Evolutionary conservation across 1,140 invertebrate genomes (phyloP), one percentile per base, ranked within the genome.

Genomic region (Heterodera carotae): DNA sequence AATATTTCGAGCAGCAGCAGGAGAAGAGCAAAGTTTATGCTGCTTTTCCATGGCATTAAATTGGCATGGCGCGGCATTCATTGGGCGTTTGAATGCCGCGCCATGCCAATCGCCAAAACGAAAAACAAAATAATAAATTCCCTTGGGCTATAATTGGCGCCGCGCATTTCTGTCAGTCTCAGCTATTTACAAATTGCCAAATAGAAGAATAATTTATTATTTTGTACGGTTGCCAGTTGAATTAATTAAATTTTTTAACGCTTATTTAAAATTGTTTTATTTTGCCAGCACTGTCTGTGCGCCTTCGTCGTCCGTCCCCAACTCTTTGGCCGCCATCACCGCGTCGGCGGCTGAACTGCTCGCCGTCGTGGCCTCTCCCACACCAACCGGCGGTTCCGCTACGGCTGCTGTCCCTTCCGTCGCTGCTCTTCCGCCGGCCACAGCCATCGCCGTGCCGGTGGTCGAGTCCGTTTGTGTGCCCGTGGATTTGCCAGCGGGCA

Each of bases 401-500:
- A 31, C 31, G 27, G 34, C 59, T 6, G 31, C 22, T n/a, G n/a
- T n/a, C n/a, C n/a, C n/a, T n/a, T n/a, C 70, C 25, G n/a, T 29
- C 43, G 48, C 69, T 33, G 7, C 25, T 43, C 3, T 6, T 12
- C 4, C 27, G 60, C 70, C 7, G 33, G 25, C 72, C 22, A 64
- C 27, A 6, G 15, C 59, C 27, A 56, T 62, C 2, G 33, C 59
- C n/a, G 72, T 74, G 59, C 72, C 72, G 8, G 72, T 74, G 27
- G 72, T 59, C 31, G 72, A 59, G 8, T 56, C 72, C 36, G 72
- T 74, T 10, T 59, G 59, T 22, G 76, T 83, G 34, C 80, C 85
- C 25, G 82, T 85, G 25, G 79, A 87, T 69, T 64, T 86, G 56
- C 85, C 85, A 29, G 80, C 83, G 56, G 85, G 85, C 36, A 88